A percentile compares a stretch with the other conserved stretches of the same genome.
These are phyloP conservation scores for Calidris pugnax DNA, from an alignment of 2,113 vertebrate genomes.

Conservation along the genomic window DNA sequence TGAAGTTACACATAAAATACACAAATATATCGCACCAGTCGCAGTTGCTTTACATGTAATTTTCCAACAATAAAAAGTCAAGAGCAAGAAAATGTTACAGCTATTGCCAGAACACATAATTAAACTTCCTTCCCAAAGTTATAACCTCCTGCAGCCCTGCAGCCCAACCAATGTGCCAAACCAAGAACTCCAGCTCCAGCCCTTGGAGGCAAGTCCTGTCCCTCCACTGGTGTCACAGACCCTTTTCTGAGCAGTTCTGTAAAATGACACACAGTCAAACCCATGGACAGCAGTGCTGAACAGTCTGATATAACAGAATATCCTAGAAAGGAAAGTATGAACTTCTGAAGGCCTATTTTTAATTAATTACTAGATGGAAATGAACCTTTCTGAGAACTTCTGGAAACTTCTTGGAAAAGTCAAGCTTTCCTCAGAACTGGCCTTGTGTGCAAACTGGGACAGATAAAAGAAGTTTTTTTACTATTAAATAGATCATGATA, in stretches of 20 bases:
- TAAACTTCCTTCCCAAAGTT: not conserved
- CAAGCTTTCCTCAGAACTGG: not conserved
- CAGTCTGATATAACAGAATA: not conserved
- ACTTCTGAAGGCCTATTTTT: not conserved
- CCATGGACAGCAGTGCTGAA: not conserved
- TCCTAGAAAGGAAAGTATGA: not conserved
- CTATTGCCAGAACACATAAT: not conserved
- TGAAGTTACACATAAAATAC: not conserved
- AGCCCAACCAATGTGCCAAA: not conserved
- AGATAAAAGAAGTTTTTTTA: not conserved
- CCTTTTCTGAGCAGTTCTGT: not conserved
- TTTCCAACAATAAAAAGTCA: not conserved
- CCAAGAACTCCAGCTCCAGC: not conserved
- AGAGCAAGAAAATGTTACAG: not conserved
- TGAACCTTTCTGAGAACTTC: not conserved
- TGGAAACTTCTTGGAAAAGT: not conserved
- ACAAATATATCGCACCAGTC: not conserved
- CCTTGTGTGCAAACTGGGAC: not conserved
- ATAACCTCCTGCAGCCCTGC: not conserved
- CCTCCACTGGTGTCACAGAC: not conserved
- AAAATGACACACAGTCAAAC: not conserved
- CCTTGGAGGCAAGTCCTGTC: not conserved
- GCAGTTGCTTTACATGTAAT: not conserved
- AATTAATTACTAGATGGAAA: slow-evolving; percentile 3
- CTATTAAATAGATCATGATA: not conserved